Evolutionary conservation across 2,113 vertebrate species (phyloP).

Genomic region (Cyprichromis sp.): DNA sequence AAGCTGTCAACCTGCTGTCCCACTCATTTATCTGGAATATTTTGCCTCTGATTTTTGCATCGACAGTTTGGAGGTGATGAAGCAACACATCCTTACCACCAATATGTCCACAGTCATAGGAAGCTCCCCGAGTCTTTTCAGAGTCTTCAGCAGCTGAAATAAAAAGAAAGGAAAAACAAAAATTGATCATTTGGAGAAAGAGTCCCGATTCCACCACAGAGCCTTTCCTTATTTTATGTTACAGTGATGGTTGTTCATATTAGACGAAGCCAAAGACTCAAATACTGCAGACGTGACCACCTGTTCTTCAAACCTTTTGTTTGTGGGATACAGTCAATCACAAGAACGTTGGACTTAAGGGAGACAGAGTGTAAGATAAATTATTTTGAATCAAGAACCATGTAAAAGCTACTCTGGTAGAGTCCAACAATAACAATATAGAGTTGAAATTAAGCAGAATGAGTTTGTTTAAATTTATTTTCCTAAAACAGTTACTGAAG

Average conservation of each 20-base stretch:
- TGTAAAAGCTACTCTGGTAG: neutral
- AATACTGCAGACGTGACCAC: neutral
- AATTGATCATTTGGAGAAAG: neutral
- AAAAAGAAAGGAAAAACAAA: neutral
- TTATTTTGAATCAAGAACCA: neutral
- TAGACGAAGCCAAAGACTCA: fast-evolving
- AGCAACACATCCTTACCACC: constrained; percentile 76
- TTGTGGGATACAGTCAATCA: neutral
- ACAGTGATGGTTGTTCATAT: neutral
- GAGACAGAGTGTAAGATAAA: neutral
- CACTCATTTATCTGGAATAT: neutral
- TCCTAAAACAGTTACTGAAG: fast-evolving
- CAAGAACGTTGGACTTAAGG: fast-evolving
- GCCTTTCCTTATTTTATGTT: neutral
- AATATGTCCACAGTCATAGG: constrained; percentile 95
- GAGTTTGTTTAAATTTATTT: neutral
- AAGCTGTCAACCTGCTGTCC: neutral
- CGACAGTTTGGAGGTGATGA: neutral
- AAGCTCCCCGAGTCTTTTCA: constrained; percentile 86
- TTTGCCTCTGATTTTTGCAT: fast-evolving
- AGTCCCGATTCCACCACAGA: neutral
- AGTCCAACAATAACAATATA: neutral
- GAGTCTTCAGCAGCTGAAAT: constrained; percentile 85
- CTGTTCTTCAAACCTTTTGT: neutral
- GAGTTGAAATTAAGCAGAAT: neutral